phyloP scores from a whole-genome alignment of 2,797 vertebrate genomes.

The Anas acuta region DNA sequence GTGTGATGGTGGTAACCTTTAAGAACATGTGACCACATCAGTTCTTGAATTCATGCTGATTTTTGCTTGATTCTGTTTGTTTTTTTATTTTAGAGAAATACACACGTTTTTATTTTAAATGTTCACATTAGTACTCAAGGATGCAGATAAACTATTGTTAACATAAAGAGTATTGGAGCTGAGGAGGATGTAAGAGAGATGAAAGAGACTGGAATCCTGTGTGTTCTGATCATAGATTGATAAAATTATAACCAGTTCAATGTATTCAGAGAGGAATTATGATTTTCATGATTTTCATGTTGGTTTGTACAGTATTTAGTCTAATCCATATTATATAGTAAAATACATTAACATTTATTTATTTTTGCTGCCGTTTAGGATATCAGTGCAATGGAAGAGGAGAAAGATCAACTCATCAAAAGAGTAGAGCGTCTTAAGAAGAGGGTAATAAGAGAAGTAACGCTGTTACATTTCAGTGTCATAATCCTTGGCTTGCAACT shows the following conservation, averaged over 20 bases:
- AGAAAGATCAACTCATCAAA: constrained; percentile 95
- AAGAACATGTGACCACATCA: constrained; percentile 10
- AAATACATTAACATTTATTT: not conserved
- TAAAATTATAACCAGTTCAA: not conserved
- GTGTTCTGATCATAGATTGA: constrained; percentile 27
- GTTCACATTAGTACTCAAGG: constrained; percentile 7
- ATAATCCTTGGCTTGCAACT: constrained; percentile 70
- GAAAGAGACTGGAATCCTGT: constrained; percentile 1
- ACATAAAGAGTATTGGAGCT: constrained; percentile 44
- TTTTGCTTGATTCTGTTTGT: constrained; percentile 46
- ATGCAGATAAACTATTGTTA: constrained; percentile 45
- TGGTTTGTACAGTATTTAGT: not conserved
- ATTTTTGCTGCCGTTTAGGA: constrained; percentile 81
- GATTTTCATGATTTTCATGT: constrained; percentile 2
- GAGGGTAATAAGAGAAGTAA: constrained; percentile 83
- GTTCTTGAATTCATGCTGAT: not conserved
- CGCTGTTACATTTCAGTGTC: constrained; percentile 46
- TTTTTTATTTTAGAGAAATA: constrained; percentile 53
- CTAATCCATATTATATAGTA: not conserved
- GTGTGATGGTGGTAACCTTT: constrained; percentile 32
- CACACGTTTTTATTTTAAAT: constrained; percentile 62
- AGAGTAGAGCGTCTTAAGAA: constrained; percentile 96
- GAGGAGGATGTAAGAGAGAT: constrained; percentile 12
- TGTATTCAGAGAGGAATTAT: not conserved
- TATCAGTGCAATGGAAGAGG: constrained; percentile 96